These are phyloP conservation scores for Orthosia gothica DNA, from an alignment of 2,888 invertebrate genomes.

Conservation along the genomic window DNA sequence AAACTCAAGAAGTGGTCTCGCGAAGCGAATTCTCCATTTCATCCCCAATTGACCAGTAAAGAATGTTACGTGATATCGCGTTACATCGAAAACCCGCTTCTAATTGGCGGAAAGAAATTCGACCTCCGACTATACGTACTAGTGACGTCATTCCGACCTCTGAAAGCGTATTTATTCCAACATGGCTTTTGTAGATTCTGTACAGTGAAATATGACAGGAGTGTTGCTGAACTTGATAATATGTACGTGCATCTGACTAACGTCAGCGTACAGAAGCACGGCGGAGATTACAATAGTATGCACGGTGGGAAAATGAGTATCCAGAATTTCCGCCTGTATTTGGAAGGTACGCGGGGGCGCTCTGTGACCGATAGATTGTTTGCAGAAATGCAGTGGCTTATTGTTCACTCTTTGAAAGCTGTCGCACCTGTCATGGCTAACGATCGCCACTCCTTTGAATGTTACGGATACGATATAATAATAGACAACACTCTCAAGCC, in stretches of 20 bases:
- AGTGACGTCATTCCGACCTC: slow-evolving; percentile 97
- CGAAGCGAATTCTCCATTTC: slow-evolving; percentile 96
- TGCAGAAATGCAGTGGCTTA: slow-evolving; percentile 97
- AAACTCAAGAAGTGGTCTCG: slow-evolving; percentile 98
- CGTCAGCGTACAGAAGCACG: slow-evolving; percentile 94
- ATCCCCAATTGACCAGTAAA: slow-evolving; percentile 95
- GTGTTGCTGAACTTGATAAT: slow-evolving; percentile 97
- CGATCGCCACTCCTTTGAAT: slow-evolving; percentile 98
- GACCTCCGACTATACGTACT: slow-evolving; percentile 98
- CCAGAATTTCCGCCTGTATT: slow-evolving; percentile 97
- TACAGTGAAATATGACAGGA: slow-evolving; percentile 98
- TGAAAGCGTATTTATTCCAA: slow-evolving; percentile 98
- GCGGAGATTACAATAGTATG: too few species aligned
- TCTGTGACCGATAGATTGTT: slow-evolving; percentile 97
- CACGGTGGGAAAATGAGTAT: slow-evolving; percentile 86
- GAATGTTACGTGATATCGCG: slow-evolving; percentile 99
- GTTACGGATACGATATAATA: slow-evolving; percentile 2
- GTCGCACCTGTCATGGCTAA: slow-evolving; percentile 98
- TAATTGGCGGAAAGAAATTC: slow-evolving; percentile 99
- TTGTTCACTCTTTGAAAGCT: slow-evolving; percentile 98
- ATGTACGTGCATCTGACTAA: slow-evolving; percentile 99
- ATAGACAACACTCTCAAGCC: slow-evolving; percentile 98
- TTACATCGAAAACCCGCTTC: slow-evolving; percentile 98
- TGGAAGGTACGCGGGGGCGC: slow-evolving; percentile 98
- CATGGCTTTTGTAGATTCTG: slow-evolving; percentile 99